These are phyloP conservation scores for Tachuris rubrigastra DNA, from an alignment of 2,113 vertebrate species.

Conservation along the genomic window DNA sequence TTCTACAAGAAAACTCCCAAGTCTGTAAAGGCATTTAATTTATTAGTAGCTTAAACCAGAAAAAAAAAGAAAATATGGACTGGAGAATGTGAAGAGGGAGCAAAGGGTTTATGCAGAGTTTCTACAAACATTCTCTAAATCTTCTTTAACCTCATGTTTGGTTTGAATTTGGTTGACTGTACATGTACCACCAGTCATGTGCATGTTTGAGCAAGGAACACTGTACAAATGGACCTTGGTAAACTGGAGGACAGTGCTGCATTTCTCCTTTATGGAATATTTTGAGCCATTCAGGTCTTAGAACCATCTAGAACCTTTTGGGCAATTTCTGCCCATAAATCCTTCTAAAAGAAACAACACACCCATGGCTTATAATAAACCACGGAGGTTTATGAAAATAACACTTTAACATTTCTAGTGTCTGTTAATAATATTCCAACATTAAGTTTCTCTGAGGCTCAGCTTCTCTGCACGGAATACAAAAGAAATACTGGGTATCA, in stretches of 20 bases:
- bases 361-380: background rate
- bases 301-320: background rate
- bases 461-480: background rate
- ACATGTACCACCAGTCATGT: background rate
- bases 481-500: background rate
- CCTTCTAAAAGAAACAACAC: background rate
- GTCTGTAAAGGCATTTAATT: background rate
- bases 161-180: background rate
- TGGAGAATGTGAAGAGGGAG: background rate
- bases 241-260: background rate
- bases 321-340: background rate
- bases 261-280: background rate
- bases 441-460: background rate
- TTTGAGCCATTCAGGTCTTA: background rate
- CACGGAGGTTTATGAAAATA: background rate
- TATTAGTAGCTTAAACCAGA: background rate
- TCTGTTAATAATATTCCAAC: background rate
- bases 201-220: background rate
- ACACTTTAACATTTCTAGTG: background rate
- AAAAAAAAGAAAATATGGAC: background rate
- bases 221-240: background rate
- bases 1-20: background rate
- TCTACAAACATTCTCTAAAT: background rate
- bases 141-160: background rate
- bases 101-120: background rate